These are phyloP conservation scores for Drosophila bunnanda DNA, from an alignment of 2,888 invertebrate genomes.

Conservation along the genomic window DNA sequence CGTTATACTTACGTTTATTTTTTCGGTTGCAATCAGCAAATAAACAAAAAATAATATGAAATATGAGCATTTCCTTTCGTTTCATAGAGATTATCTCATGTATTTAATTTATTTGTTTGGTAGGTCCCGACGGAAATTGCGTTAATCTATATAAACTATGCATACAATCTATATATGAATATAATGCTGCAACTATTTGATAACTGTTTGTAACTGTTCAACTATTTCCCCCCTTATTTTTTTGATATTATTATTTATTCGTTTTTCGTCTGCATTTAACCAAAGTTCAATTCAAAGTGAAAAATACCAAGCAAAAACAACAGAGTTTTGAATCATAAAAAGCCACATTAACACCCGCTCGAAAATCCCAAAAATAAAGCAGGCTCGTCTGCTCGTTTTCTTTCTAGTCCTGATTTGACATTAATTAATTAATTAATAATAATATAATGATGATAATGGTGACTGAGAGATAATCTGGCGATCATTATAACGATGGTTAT, in stretches of 20 bases:
- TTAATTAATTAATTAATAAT: slow-evolving; percentile 31
- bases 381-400: slow-evolving; percentile 57
- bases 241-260: slow-evolving; percentile 35
- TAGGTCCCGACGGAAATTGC: slow-evolving; percentile 58
- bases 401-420: slow-evolving; percentile 67
- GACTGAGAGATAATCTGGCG: slow-evolving; percentile 54
- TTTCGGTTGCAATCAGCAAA: slow-evolving; percentile 33
- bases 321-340: slow-evolving; percentile 38
- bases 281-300: slow-evolving; percentile 49
- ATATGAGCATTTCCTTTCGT: slow-evolving; percentile 43
- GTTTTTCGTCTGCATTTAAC: slow-evolving; percentile 61
- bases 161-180: slow-evolving; percentile 64
- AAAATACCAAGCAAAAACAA: slow-evolving; percentile 35
- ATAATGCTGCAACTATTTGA: slow-evolving; percentile 59
- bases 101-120: slow-evolving; percentile 43
- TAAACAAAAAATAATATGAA: slow-evolving; percentile 18
- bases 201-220: slow-evolving; percentile 63
- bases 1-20: slow-evolving; percentile 19
- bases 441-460: slow-evolving; percentile 38
- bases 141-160: slow-evolving; percentile 63
- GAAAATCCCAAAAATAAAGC: slow-evolving; percentile 53
- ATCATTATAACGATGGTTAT: slow-evolving; percentile 66
- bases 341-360: slow-evolving; percentile 56
- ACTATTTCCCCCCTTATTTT: slow-evolving; percentile 7
- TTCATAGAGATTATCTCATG: slow-evolving; percentile 28